Evolutionary conservation across 1,140 invertebrate species (phyloP).

Genomic region (Papilio dardanus): DNA sequence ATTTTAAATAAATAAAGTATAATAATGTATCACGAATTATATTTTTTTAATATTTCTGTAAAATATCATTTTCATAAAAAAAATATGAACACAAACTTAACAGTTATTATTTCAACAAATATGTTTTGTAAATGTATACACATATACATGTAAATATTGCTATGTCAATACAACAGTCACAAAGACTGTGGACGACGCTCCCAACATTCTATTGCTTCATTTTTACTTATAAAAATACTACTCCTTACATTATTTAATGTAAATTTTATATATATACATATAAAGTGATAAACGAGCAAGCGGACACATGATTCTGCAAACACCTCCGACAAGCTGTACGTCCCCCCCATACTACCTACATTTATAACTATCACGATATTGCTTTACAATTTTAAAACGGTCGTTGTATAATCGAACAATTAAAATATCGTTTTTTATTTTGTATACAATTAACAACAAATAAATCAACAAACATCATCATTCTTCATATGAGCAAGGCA

Average conservation of each 20-base stretch:
- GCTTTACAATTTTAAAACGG: background rate
- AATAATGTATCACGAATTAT: background rate
- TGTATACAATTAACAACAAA: background rate
- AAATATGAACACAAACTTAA: conserved; percentile 19
- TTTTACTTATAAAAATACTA: background rate
- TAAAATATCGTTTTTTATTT: background rate
- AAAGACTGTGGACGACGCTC: background rate
- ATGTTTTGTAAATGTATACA: conserved; percentile 2
- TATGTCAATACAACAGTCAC: conserved; percentile 5
- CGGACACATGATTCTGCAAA: too few relatives aligned
- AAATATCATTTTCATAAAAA: background rate
- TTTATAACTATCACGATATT: conserved; percentile 6
- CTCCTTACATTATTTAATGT: too few relatives aligned
- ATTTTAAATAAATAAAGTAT: background rate
- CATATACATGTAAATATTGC: conserved; percentile 8
- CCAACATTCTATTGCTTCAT: background rate
- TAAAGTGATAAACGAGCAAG: too few relatives aligned
- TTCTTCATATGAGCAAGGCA: too few relatives aligned
- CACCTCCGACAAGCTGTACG: too few relatives aligned
- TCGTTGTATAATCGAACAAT: background rate
- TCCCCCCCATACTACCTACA: background rate
- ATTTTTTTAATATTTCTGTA: background rate
- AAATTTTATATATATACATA: too few relatives aligned
- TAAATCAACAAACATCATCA: too few relatives aligned
- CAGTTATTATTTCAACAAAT: background rate